Evolutionary conservation across 2,113 vertebrate genomes (phyloP).

Genomic region (Myrmecobius fasciatus): DNA sequence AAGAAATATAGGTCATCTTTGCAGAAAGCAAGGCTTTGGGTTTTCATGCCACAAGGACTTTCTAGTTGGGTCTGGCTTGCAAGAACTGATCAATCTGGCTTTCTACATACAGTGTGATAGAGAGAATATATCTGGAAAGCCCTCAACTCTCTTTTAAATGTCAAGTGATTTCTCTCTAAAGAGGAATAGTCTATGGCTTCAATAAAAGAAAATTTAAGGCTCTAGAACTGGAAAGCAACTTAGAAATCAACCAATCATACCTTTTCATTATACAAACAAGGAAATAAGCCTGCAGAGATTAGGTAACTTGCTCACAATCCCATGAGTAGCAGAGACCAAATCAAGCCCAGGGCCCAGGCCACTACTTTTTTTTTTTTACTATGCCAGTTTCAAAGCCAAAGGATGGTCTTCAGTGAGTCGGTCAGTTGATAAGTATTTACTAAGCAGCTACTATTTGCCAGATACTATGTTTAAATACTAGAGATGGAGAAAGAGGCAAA

Average conservation of each 20-base stretch:
- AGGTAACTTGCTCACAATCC: not conserved
- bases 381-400: not conserved
- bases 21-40: not conserved
- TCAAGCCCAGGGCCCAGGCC: not conserved
- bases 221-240: not conserved
- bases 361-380: too few relatives aligned
- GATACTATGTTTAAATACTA: not conserved
- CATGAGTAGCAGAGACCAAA: not conserved
- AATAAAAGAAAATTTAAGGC: not conserved
- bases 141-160: not conserved
- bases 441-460: not conserved
- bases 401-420: not conserved
- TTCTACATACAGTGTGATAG: not conserved
- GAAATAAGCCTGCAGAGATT: not conserved
- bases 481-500: not conserved
- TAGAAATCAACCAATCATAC: not conserved
- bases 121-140: not conserved
- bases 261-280: not conserved
- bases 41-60: not conserved
- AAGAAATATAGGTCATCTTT: not conserved
- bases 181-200: not conserved
- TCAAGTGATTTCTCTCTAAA: not conserved
- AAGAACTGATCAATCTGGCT: not conserved
- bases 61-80: not conserved
- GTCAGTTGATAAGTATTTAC: not conserved